phyloP scores from a whole-genome alignment of 2,113 vertebrate genomes.

The Neoarius graeffei region DNA sequence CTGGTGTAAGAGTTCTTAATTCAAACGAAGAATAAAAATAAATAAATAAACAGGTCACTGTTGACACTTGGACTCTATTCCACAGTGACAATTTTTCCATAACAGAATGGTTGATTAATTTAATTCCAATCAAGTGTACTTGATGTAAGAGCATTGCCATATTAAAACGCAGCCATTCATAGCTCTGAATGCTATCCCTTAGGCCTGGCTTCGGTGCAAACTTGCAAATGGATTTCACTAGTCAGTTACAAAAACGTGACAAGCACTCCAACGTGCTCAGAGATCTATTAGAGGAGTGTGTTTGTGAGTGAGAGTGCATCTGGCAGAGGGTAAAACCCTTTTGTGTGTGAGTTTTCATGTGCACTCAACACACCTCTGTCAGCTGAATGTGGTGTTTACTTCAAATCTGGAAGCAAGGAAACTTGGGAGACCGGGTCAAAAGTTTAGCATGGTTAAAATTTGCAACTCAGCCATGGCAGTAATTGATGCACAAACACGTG shows the following conservation, averaged over 20 bases:
- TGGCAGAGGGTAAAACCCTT: not conserved
- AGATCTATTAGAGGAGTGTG: constrained; percentile 20
- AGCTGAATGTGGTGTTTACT: not conserved
- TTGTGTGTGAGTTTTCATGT: not conserved
- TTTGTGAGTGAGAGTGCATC: constrained; percentile 17
- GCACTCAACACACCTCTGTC: not conserved
- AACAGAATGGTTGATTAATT: not conserved
- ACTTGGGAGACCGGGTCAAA: constrained; percentile 2
- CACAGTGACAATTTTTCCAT: not conserved
- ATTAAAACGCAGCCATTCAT: constrained; percentile 23
- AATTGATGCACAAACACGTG: constrained; percentile 24
- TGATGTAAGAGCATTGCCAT: not conserved
- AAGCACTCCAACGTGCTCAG: constrained; percentile 14
- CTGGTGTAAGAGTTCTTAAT: not conserved
- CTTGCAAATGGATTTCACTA: constrained; percentile 17
- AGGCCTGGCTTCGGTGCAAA: constrained; percentile 35
- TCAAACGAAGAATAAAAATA: not conserved
- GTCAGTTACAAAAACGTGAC: constrained; percentile 33
- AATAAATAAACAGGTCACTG: not conserved
- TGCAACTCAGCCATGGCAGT: constrained; percentile 23
- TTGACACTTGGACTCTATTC: not conserved
- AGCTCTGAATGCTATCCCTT: constrained; percentile 10
- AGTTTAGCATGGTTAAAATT: constrained; percentile 24
- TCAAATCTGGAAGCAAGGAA: not conserved
- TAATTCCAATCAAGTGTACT: not conserved